Evolutionary conservation across 2,797 vertebrate species (phyloP), one percentile per base, ranked within the genome.

Genomic region (Dromococcyx pavoninus): DNA sequence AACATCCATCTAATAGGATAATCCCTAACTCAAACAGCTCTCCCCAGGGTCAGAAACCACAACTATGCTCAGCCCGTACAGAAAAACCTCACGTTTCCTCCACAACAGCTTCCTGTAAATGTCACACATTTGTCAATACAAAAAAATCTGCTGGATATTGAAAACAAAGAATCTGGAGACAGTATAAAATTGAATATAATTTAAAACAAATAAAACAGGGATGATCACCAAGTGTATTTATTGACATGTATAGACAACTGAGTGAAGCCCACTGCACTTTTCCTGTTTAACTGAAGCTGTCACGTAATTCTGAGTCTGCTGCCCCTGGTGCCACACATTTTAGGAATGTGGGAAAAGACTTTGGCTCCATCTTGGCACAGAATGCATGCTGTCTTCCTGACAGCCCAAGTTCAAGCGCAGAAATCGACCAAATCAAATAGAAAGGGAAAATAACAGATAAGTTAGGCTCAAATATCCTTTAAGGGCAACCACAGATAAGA

Each of bases 41-140:
- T 93, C 82, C 56, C 39, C 18, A 48, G 82, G 39, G 46, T 86
- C 83, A 94, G 76, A 91, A 94, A 58, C 83, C 90, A 90, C 93
- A 91, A 41, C 73, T 82, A 84, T 82, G 70, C 35, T 83, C 67
- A 88, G 35, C 53, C 64, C 35, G 41, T 66, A 56, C 43, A 88
- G 60, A 91, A 91, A 81, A 94, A 76, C 70, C 71, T 88, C 80
- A 86, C 39, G 67, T 82, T 84, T 76, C 82, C 80, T 84, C 56
- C 83, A 67, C 44, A 83, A 30, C 53, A 88, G 80, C 50, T 91
- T 93, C 86, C 80, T 88, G 48, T 67, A 88, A 78, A 70, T 82
- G 70, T 90, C 80, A 76, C 56, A 78, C 44, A 78, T 93, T 85
- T 93, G 80, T 90, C 88, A 79, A 30, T 66, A 56, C 11, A 53